phyloP scores from a whole-genome alignment of 2,797 vertebrate species.

The Microctenopoma stevenorrisi region DNA sequence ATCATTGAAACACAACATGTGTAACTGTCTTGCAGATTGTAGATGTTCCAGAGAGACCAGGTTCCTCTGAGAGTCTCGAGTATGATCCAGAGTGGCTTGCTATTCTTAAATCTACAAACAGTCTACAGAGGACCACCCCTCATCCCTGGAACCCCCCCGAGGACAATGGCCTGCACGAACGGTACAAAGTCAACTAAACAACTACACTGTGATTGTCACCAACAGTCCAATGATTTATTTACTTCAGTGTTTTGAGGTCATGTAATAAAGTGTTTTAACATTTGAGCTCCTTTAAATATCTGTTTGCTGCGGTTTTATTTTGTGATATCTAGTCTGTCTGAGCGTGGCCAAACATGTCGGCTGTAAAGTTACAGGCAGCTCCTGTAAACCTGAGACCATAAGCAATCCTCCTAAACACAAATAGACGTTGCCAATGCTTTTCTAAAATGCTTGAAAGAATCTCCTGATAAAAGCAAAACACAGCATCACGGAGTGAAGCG shows the following conservation, averaged over 20 bases:
- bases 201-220: no score
- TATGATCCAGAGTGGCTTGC: conserved; percentile 97
- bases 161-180: conserved; percentile 90
- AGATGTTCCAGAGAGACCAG: conserved; percentile 90
- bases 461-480: background rate
- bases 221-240: no score
- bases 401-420: background rate
- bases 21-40: conserved; percentile 84
- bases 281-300: background rate
- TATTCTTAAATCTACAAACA: conserved; percentile 90
- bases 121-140: conserved; percentile 85
- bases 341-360: background rate
- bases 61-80: conserved; percentile 87
- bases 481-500: background rate
- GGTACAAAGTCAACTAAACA: conserved; percentile 73
- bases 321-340: background rate
- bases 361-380: background rate
- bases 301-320: background rate
- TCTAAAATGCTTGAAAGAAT: background rate
- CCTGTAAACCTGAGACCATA: no score
- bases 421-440: background rate
- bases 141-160: conserved; percentile 92
- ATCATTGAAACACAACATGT: background rate
- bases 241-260: no score
- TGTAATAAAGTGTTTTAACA: no score